Conservation (phyloP, 2,888 invertebrate genomes). For the Thecophora atra region DNA sequence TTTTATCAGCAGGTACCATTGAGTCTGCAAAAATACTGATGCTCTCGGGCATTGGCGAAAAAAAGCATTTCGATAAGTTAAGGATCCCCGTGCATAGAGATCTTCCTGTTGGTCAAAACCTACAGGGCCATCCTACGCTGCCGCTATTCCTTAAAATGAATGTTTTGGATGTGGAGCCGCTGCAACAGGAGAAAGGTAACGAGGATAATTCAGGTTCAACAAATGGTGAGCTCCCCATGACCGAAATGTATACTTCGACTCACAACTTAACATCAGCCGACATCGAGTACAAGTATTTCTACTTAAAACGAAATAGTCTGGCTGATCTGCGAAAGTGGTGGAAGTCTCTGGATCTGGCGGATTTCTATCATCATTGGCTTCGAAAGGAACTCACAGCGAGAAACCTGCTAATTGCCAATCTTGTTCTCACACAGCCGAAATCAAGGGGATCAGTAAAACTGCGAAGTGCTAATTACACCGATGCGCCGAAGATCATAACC, state of each 20-base stretch:
- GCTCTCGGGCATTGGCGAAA: conserved; percentile 55
- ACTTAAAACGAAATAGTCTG: conserved; percentile 44
- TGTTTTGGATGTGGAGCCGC: background rate
- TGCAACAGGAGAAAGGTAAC: background rate
- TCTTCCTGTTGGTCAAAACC: conserved; percentile 72
- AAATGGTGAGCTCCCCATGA: conserved; percentile 58
- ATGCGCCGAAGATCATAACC: conserved; percentile 69
- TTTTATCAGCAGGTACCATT: conserved; percentile 53
- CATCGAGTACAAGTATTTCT: conserved; percentile 68
- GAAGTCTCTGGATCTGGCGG: conserved; percentile 37
- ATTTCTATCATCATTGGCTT: conserved; percentile 35
- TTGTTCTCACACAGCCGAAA: conserved; percentile 57
- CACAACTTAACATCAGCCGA: conserved; percentile 64
- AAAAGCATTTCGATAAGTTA: conserved; percentile 44
- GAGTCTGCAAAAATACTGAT: conserved; percentile 54
- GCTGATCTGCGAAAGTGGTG: conserved; percentile 53
- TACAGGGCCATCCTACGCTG: conserved; percentile 79
- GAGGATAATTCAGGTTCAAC: background rate
- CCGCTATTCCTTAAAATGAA: conserved; percentile 54
- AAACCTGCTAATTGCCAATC: conserved; percentile 43
- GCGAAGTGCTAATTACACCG: conserved; percentile 66
- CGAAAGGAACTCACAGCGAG: conserved; percentile 10
- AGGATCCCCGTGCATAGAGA: conserved; percentile 48
- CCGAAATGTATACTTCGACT: conserved; percentile 70
- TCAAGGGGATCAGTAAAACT: conserved; percentile 67